Conservation (phyloP, 2,888 invertebrate genomes). For the Agapostemon virescens region DNA sequence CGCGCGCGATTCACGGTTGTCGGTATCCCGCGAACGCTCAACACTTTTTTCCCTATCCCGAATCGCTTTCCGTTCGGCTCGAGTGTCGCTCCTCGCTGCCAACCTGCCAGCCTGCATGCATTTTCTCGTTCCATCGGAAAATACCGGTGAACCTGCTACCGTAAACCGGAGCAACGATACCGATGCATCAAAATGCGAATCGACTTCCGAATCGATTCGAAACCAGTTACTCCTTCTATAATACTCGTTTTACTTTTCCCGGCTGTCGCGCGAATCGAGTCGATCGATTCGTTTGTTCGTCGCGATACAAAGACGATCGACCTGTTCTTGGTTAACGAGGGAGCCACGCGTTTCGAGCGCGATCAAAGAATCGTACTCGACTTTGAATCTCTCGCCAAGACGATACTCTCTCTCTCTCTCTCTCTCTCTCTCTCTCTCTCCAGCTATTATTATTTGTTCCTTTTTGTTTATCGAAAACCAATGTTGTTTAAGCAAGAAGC, state of each 20-base stretch:
- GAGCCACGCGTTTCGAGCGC: too few species aligned
- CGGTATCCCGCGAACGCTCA: neutral
- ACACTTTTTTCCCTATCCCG: neutral
- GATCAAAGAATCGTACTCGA: neutral
- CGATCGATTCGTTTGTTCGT: neutral
- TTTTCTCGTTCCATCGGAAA: neutral
- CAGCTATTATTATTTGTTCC: too few species aligned
- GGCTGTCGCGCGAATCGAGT: neutral
- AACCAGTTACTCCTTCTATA: constrained; percentile 6
- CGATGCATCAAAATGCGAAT: neutral
- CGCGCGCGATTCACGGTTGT: neutral
- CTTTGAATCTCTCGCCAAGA: too few species aligned
- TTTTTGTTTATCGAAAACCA: too few species aligned
- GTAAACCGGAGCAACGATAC: neutral
- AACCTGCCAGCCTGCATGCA: neutral
- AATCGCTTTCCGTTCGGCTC: constrained; percentile 11
- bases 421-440: too few species aligned
- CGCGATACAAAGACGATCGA: neutral
- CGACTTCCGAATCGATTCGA: constrained; percentile 7
- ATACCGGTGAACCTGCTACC: neutral
- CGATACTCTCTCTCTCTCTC: neutral
- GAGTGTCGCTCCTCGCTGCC: neutral
- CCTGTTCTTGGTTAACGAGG: too few species aligned
- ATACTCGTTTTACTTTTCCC: neutral
- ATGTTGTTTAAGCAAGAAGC: too few species aligned